Conservation (phyloP, 2,113 vertebrate genomes). For the Tachycineta bicolor region DNA sequence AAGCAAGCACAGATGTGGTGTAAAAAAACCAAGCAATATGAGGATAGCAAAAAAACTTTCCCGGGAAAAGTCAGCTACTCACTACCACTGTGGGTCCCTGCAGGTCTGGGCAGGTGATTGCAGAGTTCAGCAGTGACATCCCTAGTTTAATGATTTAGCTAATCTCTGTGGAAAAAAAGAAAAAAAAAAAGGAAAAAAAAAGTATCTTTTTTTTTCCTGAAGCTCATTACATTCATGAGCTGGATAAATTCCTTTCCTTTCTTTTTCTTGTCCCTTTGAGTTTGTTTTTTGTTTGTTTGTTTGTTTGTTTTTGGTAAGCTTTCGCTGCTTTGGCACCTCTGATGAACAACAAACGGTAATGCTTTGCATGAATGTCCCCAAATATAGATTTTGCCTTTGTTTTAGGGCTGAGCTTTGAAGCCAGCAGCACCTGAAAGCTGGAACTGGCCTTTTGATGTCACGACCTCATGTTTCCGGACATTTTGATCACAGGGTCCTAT, state of each 20-base stretch:
- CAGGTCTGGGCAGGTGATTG: neutral
- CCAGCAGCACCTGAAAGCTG: neutral
- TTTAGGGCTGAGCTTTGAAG: constrained; percentile 6
- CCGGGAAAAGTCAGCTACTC: neutral
- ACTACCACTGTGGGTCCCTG: neutral
- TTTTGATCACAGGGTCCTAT: neutral
- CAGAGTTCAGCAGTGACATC: neutral
- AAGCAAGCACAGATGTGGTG: constrained; percentile 25
- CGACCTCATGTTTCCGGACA: neutral
- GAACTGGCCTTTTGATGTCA: neutral
- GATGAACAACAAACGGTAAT: constrained; percentile 8
- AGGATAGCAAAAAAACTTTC: constrained; percentile 9
- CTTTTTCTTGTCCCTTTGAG: neutral
- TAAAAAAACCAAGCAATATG: neutral
- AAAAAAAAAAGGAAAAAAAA: neutral
- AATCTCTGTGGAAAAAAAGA: neutral
- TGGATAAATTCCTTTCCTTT: neutral
- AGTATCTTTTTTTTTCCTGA: neutral
- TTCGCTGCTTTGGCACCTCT: neutral
- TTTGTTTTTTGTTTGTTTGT: neutral
- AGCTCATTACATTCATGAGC: neutral
- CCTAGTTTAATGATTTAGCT: neutral
- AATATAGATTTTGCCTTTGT: constrained; percentile 21
- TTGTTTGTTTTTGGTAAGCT: neutral
- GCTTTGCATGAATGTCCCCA: neutral